These are phyloP conservation scores for Cyphomyrus plagiostoma DNA, from an alignment of 2,113 vertebrate genomes.

Conservation along the genomic window DNA sequence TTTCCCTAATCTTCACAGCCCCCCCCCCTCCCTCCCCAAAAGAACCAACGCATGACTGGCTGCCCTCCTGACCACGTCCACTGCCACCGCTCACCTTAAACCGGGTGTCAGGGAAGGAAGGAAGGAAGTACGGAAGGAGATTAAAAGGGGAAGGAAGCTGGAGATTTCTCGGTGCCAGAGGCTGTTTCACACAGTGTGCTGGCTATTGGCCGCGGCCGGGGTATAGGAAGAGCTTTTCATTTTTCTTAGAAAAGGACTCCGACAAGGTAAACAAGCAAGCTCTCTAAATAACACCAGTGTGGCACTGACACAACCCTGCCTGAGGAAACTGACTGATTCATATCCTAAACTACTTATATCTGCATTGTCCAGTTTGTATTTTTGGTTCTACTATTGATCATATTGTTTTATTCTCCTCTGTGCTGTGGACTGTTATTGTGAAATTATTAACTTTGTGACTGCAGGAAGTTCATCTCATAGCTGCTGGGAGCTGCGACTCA, in stretches of 20 bases:
- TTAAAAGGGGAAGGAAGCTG: constrained; percentile 66
- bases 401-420: constrained; percentile 15
- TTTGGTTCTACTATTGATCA: constrained; percentile 45
- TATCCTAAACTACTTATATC: constrained; percentile 51
- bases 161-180: constrained; percentile 55
- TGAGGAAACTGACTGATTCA: constrained; percentile 58
- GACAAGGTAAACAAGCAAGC: constrained; percentile 41
- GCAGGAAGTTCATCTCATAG: background rate
- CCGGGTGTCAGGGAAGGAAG: constrained; percentile 46
- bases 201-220: constrained; percentile 37
- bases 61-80: background rate
- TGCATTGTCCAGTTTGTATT: constrained; percentile 52
- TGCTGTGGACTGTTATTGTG: background rate
- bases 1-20: background rate
- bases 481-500: background rate
- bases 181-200: constrained; percentile 55
- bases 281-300: constrained; percentile 18
- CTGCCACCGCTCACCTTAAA: constrained; percentile 23
- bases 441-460: background rate
- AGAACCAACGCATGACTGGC: background rate
- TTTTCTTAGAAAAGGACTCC: constrained; percentile 56
- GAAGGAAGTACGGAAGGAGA: constrained; percentile 68
- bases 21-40: background rate
- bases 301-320: constrained; percentile 14
- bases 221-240: constrained; percentile 61